These are phyloP conservation scores for Grammomys dolichurus DNA, from an alignment of 2,113 vertebrate species.

Conservation along the genomic window DNA sequence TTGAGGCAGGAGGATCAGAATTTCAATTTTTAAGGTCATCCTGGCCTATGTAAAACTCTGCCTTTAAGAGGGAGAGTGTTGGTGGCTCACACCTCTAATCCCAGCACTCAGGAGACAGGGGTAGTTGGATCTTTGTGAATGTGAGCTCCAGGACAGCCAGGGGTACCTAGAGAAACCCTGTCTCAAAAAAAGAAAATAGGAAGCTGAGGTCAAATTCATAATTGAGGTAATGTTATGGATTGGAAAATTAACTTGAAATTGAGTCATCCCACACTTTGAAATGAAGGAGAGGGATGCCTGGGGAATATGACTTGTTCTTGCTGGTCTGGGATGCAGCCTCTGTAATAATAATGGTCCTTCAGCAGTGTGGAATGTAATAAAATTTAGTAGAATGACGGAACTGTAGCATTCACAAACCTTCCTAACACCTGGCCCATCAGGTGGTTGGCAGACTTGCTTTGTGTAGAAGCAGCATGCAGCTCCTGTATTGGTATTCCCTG, in stretches of 20 bases:
- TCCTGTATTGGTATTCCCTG: not conserved
- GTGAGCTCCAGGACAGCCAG: no score
- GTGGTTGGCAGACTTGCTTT: not conserved
- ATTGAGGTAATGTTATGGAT: not conserved
- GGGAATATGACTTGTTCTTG: not conserved
- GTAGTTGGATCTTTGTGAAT: no score
- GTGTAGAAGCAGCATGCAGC: not conserved
- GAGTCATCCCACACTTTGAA: not conserved
- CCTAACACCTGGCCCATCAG: not conserved
- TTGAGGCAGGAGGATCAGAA: not conserved
- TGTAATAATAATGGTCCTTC: not conserved
- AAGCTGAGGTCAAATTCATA: not conserved
- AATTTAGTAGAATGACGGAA: not conserved
- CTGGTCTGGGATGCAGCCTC: not conserved
- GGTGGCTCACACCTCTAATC: not conserved
- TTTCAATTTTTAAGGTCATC: not conserved
- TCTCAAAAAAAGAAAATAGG: not conserved
- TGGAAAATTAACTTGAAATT: constrained; percentile 38
- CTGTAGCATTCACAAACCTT: not conserved
- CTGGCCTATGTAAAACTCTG: not conserved
- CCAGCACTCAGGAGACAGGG: no score
- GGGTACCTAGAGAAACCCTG: no score
- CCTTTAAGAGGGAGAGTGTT: no score
- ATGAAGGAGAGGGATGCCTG: not conserved
- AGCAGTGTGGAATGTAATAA: not conserved